A percentile compares a stretch with the other conserved stretches of the same genome.
Evolutionary conservation across 2,888 invertebrate genomes (phyloP).

Genomic region (Chrysina gloriosa): DNA sequence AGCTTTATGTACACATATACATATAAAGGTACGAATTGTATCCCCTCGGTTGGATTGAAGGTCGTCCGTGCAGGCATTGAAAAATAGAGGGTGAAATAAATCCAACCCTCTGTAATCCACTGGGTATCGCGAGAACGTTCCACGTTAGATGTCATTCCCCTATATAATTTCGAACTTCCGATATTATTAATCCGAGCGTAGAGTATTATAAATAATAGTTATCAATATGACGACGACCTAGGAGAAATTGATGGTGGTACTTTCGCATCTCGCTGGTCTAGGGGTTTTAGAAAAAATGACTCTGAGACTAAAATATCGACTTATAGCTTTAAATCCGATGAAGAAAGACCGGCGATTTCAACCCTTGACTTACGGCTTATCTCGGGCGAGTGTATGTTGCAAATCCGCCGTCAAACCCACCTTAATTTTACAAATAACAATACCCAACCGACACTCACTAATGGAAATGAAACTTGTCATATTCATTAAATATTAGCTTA

Average conservation of each 20-base stretch:
- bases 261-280: too few relatives aligned
- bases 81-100: constrained; percentile 26
- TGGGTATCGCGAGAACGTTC: constrained; percentile 4
- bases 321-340: too few relatives aligned
- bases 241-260: constrained; percentile 8
- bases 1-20: background rate
- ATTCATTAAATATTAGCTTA: too few relatives aligned
- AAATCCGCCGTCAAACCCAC: too few relatives aligned
- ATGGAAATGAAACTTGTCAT: too few relatives aligned
- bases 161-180: constrained; percentile 7
- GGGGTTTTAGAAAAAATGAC: too few relatives aligned
- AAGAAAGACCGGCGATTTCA: too few relatives aligned
- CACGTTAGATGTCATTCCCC: constrained; percentile 16
- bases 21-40: background rate
- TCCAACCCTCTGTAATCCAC: constrained; percentile 19
- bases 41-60: constrained; percentile 8
- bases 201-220: constrained; percentile 37
- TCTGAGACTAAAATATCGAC: too few relatives aligned
- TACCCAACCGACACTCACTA: too few relatives aligned
- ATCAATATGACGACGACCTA: constrained; percentile 17
- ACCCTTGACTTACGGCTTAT: too few relatives aligned
- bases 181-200: constrained; percentile 29
- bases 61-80: constrained; percentile 22
- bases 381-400: too few relatives aligned
- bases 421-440: too few relatives aligned